Base-by-base conservation (phyloP, 2,113 vertebrate genomes). In the Lipophrys pholis region DNA sequence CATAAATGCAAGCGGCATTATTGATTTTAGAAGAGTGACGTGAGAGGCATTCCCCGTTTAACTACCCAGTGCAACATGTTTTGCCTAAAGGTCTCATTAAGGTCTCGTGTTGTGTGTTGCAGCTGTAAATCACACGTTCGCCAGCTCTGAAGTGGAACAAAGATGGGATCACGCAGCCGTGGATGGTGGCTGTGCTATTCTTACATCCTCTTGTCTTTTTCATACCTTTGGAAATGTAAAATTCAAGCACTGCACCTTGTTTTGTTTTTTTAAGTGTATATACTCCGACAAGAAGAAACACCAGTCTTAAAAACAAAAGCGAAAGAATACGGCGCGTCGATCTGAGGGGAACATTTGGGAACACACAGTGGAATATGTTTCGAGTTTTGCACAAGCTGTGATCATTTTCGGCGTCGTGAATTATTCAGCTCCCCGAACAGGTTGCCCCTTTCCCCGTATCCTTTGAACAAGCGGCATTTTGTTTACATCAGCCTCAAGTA, bases 381-480 rank as follows among this genome's bases (percentile, higher is more conserved):
- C 2, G 50, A 43, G 12, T 57, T 52, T 55, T 2, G 2, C 11
- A 45, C 42, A 46, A 55, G 35, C 66, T 75, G 62, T 78, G 78
- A 82, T 82, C 70, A 50, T 60, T 57, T 53, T 68, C 43, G 8
- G 68, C 53, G 36, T 62, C 71, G 36, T 56, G 69, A 60, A 69
- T 83, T 79, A 83, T 85, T 81, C 59, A 55, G 59, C 39, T 64
- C 51, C 49, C 50, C 7, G 16, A 78, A 61, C 53, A 60, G 57
- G 57, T 73, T 65, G 40, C 54, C 66, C 6, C 39, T 50, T 67
- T 35, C 16, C 40, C 41, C 48, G 64, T 76, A 57, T 68, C 61
- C 61, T 83, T 76, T 81, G 62, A 81, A 84, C 69, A 70, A 75
- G 36, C 41, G 56, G 46, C 30, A 43, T 59, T 82, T 77, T 84